Conservation (phyloP, 2,113 vertebrate genomes). For the Lipotes vexillifer region DNA sequence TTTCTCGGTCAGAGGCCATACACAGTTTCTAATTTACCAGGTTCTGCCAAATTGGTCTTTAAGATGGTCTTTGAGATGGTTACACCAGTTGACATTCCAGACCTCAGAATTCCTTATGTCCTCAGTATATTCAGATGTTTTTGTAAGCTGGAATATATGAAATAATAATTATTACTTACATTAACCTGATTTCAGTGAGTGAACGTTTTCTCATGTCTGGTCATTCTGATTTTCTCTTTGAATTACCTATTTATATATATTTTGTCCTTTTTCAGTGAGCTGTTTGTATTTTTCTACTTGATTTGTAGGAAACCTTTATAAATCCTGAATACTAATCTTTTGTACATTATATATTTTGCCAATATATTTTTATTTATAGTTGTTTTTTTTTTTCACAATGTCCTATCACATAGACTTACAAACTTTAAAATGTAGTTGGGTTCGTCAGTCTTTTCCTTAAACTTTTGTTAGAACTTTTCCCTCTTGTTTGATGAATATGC, state of each 20-base stretch:
- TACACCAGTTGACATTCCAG: background rate
- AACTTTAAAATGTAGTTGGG: background rate
- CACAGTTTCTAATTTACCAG: background rate
- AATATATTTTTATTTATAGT: background rate
- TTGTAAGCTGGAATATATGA: background rate
- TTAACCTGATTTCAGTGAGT: background rate
- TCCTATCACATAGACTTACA: background rate
- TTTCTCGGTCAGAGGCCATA: background rate
- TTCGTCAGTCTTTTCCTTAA: background rate
- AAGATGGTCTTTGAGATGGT: background rate
- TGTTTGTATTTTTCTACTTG: background rate
- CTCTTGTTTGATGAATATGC: background rate
- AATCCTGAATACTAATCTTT: background rate
- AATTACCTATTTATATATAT: background rate
- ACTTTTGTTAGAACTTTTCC: no score
- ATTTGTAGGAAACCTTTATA: background rate
- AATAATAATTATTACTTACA: background rate
- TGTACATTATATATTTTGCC: background rate
- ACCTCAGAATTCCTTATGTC: background rate
- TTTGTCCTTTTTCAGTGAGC: background rate
- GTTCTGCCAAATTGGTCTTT: background rate
- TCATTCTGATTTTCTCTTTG: background rate
- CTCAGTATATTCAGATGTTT: background rate
- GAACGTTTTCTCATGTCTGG: background rate
- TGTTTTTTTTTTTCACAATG: background rate